Conservation (phyloP, 2,797 vertebrate genomes). For the Perdix hodgsoniae region DNA sequence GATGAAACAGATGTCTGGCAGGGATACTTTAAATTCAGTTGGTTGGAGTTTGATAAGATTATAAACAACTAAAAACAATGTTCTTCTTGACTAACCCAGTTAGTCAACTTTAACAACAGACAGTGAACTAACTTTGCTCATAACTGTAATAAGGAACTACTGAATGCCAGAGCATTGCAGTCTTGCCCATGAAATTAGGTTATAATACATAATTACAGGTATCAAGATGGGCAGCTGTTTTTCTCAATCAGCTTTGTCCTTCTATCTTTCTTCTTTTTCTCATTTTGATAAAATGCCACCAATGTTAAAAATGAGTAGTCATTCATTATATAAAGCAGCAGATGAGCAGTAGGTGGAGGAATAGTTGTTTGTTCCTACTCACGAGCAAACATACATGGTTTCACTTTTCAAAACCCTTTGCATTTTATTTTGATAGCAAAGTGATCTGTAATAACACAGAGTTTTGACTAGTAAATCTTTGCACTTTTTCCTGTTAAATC, state of each 20-base stretch:
- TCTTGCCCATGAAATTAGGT: conserved; percentile 7
- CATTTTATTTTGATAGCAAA: conserved; percentile 42
- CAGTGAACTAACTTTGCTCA: not conserved
- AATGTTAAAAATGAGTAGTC: conserved; percentile 59
- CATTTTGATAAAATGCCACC: conserved; percentile 15
- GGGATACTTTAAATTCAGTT: not conserved
- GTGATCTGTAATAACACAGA: conserved; percentile 7
- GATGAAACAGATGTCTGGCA: conserved; percentile 6
- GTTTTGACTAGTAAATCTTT: conserved; percentile 8
- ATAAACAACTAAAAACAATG: not conserved
- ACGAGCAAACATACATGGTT: conserved; percentile 25
- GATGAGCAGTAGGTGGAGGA: conserved; percentile 68
- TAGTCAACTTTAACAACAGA: conserved; percentile 18
- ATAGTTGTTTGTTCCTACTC: conserved; percentile 51
- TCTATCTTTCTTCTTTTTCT: not conserved
- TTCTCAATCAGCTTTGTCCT: conserved; percentile 19
- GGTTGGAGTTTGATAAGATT: not conserved
- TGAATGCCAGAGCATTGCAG: not conserved
- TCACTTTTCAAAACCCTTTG: conserved; percentile 5
- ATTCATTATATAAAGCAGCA: conserved; percentile 74
- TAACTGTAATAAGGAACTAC: conserved; percentile 15
- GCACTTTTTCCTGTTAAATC: conserved; percentile 42
- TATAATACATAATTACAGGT: conserved; percentile 17
- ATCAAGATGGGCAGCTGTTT: conserved; percentile 37
- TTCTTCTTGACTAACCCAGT: conserved; percentile 19